phyloP scores from a whole-genome alignment of 2,797 vertebrate species.

The Hippopotamyrus pictus region DNA sequence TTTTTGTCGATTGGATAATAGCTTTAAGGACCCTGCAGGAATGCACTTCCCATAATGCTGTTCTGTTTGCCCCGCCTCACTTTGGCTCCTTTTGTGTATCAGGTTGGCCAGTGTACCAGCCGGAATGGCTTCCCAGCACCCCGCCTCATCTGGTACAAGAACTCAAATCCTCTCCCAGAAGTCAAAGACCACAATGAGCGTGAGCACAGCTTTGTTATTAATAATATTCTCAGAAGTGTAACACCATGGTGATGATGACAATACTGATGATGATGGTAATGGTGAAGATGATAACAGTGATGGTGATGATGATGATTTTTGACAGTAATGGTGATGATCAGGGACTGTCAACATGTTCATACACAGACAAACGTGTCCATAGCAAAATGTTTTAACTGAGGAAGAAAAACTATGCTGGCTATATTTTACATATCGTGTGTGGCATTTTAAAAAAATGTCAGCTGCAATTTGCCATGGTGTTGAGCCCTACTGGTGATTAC shows the following conservation, averaged over 20 bases:
- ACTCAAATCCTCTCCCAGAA: slow-evolving; percentile 56
- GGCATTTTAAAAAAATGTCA: not conserved
- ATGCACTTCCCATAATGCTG: not conserved
- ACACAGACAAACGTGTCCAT: not conserved
- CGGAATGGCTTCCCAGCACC: slow-evolving; percentile 69
- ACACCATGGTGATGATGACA: not conserved
- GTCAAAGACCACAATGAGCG: slow-evolving; percentile 58
- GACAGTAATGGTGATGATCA: not conserved
- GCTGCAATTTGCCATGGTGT: not conserved
- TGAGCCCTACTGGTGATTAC: not conserved
- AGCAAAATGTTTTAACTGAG: not conserved
- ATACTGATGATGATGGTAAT: not conserved
- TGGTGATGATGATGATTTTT: not conserved
- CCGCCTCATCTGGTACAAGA: slow-evolving; percentile 75
- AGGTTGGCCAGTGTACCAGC: slow-evolving; percentile 71
- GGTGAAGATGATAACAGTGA: not conserved
- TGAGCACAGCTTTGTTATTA: slow-evolving; percentile 36
- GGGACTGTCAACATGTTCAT: not conserved
- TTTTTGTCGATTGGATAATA: not conserved
- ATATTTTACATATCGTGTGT: not conserved
- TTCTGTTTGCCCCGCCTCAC: not conserved
- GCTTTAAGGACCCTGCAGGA: not conserved
- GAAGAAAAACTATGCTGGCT: not conserved
- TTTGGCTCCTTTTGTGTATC: slow-evolving; percentile 22
- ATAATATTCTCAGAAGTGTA: not conserved